Evolutionary conservation across 2,888 invertebrate species (phyloP).

Genomic region (Drosophila sordidula): DNA sequence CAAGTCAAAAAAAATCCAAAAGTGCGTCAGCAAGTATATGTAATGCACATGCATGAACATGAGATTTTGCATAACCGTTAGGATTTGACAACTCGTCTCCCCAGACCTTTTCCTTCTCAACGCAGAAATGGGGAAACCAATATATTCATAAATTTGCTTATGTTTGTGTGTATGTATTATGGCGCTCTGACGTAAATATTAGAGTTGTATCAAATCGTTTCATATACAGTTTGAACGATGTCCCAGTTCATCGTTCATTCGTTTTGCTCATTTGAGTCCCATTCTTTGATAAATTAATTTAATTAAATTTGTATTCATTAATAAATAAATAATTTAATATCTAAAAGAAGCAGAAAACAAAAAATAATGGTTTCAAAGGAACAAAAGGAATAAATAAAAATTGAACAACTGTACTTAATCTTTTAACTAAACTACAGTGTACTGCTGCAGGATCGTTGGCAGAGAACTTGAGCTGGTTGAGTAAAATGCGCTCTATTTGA

Average conservation of each 20-base stretch:
- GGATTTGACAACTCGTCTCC: neutral
- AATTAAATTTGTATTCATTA: neutral
- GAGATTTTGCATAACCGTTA: conserved; percentile 19
- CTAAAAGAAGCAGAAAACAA: too few relatives aligned
- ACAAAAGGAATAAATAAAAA: too few relatives aligned
- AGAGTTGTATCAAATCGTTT: too few relatives aligned
- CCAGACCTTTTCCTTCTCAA: neutral
- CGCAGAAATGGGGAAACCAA: neutral
- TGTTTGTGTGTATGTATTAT: neutral
- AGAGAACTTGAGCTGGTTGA: neutral
- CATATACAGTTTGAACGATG: too few relatives aligned
- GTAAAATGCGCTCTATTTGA: conserved; percentile 33
- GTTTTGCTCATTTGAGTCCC: too few relatives aligned
- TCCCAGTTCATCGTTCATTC: too few relatives aligned
- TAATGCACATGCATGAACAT: too few relatives aligned
- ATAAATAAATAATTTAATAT: too few relatives aligned
- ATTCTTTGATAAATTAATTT: neutral
- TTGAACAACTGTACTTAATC: too few relatives aligned
- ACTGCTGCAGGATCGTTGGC: conserved; percentile 21
- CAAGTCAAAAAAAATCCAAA: conserved; percentile 9
- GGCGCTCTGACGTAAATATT: neutral
- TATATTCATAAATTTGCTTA: neutral
- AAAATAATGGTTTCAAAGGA: too few relatives aligned
- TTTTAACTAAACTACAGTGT: too few relatives aligned
- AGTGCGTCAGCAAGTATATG: neutral